phyloP scores from a whole-genome alignment of 2,797 vertebrate genomes.

The Acanthurus leucopareius region DNA sequence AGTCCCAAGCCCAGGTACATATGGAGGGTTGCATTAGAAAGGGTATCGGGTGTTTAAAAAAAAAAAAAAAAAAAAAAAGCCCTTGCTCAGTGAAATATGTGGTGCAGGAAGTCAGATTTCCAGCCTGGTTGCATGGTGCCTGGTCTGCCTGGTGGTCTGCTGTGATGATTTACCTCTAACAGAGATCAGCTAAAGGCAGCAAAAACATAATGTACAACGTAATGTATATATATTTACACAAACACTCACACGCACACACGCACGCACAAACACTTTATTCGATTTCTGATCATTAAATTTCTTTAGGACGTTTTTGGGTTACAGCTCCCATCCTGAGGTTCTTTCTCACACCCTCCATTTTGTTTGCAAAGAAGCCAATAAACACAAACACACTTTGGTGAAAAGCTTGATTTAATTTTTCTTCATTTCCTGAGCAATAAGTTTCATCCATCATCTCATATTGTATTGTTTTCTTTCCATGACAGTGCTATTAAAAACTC shows the following conservation, averaged over 20 bases:
- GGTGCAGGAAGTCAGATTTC: too few relatives aligned
- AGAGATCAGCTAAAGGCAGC: too few relatives aligned
- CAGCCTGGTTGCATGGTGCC: too few relatives aligned
- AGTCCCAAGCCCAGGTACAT: too few relatives aligned
- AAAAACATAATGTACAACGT: background rate
- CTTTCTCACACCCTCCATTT: background rate
- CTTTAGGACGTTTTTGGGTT: background rate
- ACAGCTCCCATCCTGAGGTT: background rate
- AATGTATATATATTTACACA: too few relatives aligned
- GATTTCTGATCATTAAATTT: background rate
- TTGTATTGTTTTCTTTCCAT: conserved; percentile 33
- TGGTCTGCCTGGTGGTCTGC: too few relatives aligned
- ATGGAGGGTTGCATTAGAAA: too few relatives aligned
- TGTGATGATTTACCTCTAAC: too few relatives aligned
- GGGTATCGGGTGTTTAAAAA: too few relatives aligned
- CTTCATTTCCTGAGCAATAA: conserved; percentile 64
- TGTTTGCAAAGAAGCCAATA: conserved; percentile 32
- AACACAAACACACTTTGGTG: conserved; percentile 50
- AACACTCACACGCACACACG: too few relatives aligned
- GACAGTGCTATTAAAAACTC: conserved; percentile 62
- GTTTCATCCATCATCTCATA: conserved; percentile 68
- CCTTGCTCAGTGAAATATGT: too few relatives aligned
- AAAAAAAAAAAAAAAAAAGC: too few relatives aligned
- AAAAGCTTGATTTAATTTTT: conserved; percentile 49
- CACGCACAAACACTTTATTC: background rate